phyloP scores from a whole-genome alignment of 2,113 vertebrate genomes.

The Crocuta crocuta region DNA sequence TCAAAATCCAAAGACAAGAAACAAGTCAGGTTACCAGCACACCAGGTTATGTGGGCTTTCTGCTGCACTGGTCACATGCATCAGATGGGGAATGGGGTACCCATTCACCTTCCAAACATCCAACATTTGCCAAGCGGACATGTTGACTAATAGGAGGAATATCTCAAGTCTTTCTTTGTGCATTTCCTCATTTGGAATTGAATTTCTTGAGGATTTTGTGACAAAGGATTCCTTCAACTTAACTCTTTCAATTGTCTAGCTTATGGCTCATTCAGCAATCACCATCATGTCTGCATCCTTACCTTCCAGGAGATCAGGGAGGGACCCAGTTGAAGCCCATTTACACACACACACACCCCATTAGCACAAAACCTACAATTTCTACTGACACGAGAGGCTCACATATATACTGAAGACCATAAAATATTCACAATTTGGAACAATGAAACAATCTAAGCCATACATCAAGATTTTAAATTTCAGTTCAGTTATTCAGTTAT shows the following conservation, averaged over 20 bases:
- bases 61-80: background rate
- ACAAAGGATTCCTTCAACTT: slow-evolving; percentile 17
- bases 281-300: background rate
- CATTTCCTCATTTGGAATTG: slow-evolving; percentile 14
- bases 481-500: background rate
- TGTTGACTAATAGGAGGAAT: background rate
- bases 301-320: background rate
- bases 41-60: background rate
- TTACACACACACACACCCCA: background rate
- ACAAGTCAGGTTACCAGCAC: background rate
- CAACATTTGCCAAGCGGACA: background rate
- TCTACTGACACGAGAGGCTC: no score
- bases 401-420: background rate
- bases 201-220: slow-evolving; percentile 35
- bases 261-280: background rate
- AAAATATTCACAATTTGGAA: background rate
- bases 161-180: background rate
- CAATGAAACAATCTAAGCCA: background rate
- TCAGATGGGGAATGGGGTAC: background rate
- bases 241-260: background rate
- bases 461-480: background rate
- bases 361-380: background rate
- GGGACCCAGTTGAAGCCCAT: background rate
- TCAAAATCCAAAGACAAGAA: slow-evolving; percentile 32
- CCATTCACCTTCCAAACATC: background rate